phyloP scores from a whole-genome alignment of 53 echinoderm and acorn worm genomes.

The Paracentrotus lividus region DNA sequence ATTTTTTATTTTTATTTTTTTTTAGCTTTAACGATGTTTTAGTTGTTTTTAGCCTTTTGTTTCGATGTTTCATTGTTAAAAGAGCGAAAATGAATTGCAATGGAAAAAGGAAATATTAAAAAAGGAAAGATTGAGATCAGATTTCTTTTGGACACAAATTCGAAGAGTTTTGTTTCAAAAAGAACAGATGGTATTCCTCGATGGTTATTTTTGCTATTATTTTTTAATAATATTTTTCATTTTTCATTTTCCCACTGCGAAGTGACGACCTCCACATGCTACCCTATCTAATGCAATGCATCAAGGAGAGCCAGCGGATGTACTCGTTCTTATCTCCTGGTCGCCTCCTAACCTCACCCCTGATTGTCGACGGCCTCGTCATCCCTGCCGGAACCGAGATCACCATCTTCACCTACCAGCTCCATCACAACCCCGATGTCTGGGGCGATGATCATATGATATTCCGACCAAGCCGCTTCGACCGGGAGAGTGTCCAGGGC shows the following conservation, averaged over 20 bases:
- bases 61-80: too few relatives aligned
- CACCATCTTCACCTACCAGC: conserved; percentile 61
- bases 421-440: conserved; percentile 78
- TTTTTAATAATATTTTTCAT: too few relatives aligned
- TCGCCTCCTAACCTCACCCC: conserved; percentile 48
- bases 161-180: too few relatives aligned
- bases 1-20: too few relatives aligned
- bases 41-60: too few relatives aligned
- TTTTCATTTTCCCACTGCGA: not conserved
- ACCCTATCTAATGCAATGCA: conserved; percentile 69
- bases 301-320: conserved; percentile 79
- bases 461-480: conserved; percentile 73
- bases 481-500: not conserved
- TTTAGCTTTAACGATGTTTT: too few relatives aligned
- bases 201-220: too few relatives aligned
- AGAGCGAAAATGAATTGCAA: too few relatives aligned
- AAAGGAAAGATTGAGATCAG: too few relatives aligned
- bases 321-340: conserved; percentile 37
- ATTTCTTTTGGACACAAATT: too few relatives aligned
- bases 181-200: too few relatives aligned
- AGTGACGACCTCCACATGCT: conserved; percentile 67
- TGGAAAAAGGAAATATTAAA: too few relatives aligned
- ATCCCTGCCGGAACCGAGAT: conserved; percentile 61
- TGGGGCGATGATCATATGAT: conserved; percentile 79
- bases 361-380: conserved; percentile 56